Base-by-base conservation (phyloP, 2,797 vertebrate species). In the Ctenochaetus hawaiiensis region DNA sequence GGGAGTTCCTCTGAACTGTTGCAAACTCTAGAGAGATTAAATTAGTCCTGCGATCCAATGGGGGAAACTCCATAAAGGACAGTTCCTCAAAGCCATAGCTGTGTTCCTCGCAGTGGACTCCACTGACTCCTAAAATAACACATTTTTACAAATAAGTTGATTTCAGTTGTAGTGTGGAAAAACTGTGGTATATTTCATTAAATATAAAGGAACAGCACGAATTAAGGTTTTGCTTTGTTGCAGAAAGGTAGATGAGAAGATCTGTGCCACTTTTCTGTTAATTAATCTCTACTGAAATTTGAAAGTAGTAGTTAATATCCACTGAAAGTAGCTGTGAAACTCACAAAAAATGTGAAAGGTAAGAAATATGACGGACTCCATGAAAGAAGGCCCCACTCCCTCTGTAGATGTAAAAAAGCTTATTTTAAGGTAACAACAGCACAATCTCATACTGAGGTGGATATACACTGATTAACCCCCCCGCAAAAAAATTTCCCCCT, bases 41-140 rank as follows among this genome's bases (percentile, higher is more conserved):
- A 89, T 96, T 96, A 77, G 88, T 93, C 72, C 92, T 94, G 45
- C 93, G 91, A 85, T 96, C 94, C 77, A 96, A 78, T 1, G 94
- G 83, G 17, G 94, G 94, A 70, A 95, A 94, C 87, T 96, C 95
- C 82, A 96, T 92, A 58, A 92, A 96, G 62, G 95, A 96, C 41
- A 96, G 71, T 64, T 95, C 95, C 61, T 94, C 91, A 85, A 96
- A 96, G 16, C 95, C 95, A 72, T 91, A 95, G 72, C 93, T 95
- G 51, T 91, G 73, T 72, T 94, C 91, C 70, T 96, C 91, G 34
- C 95, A 96, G 69, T 84, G 82, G 65, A 90, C 62, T 49, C 95
- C 95, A 75, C 79, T 89, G 34, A 95, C 87, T 75, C 95, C 95
- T 96, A 22, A 43, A 68, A 76, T 22, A 66, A 8, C 5, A 48